A percentile compares a stretch with the other conserved stretches of the same genome.
phyloP scores from a whole-genome alignment of 30 jellyfish, hydroid and myxozoan species.

The Chrysaora quinquecirrha region DNA sequence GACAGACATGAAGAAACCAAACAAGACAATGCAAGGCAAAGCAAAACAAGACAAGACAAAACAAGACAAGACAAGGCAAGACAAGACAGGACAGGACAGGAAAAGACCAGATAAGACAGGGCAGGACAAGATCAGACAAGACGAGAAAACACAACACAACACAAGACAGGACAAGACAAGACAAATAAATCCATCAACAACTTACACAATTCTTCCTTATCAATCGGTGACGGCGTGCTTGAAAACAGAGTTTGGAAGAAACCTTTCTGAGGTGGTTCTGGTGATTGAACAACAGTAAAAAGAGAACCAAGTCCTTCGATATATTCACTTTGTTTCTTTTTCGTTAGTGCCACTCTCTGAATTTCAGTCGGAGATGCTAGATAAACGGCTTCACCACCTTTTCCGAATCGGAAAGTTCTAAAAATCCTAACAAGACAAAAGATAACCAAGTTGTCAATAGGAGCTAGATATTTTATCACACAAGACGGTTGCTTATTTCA shows the following conservation, averaged over 20 bases:
- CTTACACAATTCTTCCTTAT: conserved; percentile 93
- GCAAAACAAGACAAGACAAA: too few species aligned
- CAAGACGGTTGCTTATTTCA: too few species aligned
- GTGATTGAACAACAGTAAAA: conserved; percentile 80
- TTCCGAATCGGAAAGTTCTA: conserved; percentile 92
- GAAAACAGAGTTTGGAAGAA: conserved; percentile 88
- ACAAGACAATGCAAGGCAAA: too few species aligned
- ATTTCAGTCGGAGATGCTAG: conserved; percentile 93
- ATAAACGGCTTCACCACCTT: conserved; percentile 94
- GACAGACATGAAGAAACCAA: too few species aligned
- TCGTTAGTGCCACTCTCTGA: conserved; percentile 86
- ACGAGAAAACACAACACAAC: background rate
- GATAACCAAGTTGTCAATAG: too few species aligned
- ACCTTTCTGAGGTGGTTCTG: conserved; percentile 94
- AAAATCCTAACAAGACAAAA: conserved; percentile 66
- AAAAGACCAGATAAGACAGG: background rate
- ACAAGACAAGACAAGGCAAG: background rate
- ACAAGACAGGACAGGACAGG: background rate
- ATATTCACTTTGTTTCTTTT: conserved; percentile 68
- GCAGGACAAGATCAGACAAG: too few species aligned
- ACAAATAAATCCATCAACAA: too few species aligned
- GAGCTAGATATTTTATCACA: too few species aligned
- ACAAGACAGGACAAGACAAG: background rate
- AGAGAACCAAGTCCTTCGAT: conserved; percentile 87
- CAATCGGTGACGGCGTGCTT: conserved; percentile 91